phyloP scores from a whole-genome alignment of 2,797 vertebrate genomes.

The Chiloscyllium punctatum region DNA sequence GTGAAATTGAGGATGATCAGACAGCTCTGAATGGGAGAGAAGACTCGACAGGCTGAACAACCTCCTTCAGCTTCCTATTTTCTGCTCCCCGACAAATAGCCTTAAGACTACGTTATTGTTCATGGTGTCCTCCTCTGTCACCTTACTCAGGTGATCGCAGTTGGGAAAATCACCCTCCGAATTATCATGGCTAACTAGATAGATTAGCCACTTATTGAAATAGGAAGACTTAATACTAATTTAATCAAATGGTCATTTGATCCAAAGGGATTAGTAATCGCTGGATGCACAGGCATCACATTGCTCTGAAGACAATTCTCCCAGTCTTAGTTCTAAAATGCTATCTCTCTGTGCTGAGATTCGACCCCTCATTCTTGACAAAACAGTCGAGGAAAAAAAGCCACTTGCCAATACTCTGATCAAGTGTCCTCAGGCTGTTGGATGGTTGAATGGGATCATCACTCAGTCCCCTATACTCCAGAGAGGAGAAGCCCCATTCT shows the following conservation, averaged over 20 bases:
- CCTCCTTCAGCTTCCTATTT: neutral
- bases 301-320: neutral
- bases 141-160: neutral
- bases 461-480: neutral
- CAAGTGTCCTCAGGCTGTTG: too few relatives aligned
- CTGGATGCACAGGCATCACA: neutral
- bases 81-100: neutral
- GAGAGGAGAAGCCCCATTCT: neutral
- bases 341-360: neutral
- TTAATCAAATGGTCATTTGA: neutral
- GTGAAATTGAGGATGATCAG: too few relatives aligned
- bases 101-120: neutral
- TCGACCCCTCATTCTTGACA: neutral
- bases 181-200: neutral
- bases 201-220: neutral
- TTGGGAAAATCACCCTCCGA: neutral
- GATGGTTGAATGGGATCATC: neutral
- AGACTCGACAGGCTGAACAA: too few relatives aligned
- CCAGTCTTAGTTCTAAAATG: neutral
- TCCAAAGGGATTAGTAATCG: neutral
- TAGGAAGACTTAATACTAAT: neutral
- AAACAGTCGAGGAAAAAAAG: neutral
- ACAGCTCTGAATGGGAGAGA: too few relatives aligned
- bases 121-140: neutral
- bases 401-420: neutral